Conservation (phyloP, 1,140 invertebrate genomes). For the Drosophila nigromelanica region DNA sequence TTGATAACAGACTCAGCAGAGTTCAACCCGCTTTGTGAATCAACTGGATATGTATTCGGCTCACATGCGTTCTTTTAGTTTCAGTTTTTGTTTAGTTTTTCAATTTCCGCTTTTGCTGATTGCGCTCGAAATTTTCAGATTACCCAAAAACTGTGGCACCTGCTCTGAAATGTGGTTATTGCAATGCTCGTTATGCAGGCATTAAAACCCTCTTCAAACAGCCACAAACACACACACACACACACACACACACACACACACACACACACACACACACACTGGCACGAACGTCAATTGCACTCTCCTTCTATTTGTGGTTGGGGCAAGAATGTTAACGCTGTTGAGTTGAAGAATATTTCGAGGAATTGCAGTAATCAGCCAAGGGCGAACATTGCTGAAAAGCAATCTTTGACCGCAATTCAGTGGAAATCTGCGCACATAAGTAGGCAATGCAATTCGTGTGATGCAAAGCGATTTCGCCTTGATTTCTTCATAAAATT, state of each 20-base stretch:
- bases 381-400: constrained; percentile 7
- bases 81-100: constrained; percentile 30
- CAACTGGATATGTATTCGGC: constrained; percentile 24
- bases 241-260: not conserved
- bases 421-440: constrained; percentile 3
- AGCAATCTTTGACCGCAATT: constrained; percentile 23
- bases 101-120: constrained; percentile 32
- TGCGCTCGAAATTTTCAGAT: not conserved
- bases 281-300: not conserved
- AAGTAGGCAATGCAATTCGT: constrained; percentile 21
- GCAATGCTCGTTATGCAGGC: constrained; percentile 5
- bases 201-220: not conserved
- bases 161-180: constrained; percentile 12
- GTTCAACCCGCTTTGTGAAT: constrained; percentile 13
- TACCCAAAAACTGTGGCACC: constrained; percentile 10
- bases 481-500: not conserved
- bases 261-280: not conserved
- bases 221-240: not conserved
- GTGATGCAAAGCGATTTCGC: not conserved
- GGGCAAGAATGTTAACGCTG: not conserved
- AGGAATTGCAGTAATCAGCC: constrained; percentile 3
- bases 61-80: constrained; percentile 13
- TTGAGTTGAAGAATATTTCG: not conserved
- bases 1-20: constrained; percentile 63
- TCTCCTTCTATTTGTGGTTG: not conserved